A percentile compares a stretch with the other conserved stretches of the same genome.
phyloP scores from a whole-genome alignment of 2,888 invertebrate species.

The Pachliopta kotzebuea region DNA sequence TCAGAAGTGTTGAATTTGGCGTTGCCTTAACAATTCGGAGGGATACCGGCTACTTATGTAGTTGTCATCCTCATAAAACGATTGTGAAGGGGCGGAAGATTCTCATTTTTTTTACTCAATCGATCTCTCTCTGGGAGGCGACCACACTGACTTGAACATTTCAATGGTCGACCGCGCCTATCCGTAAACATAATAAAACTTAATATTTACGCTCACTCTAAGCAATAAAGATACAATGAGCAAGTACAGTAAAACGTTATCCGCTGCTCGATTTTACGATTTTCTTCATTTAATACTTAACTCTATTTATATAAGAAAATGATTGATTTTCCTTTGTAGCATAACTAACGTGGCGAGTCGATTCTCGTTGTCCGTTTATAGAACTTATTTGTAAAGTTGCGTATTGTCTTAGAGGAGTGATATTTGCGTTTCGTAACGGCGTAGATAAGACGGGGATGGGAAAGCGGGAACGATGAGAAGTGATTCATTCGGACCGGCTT shows the following conservation, averaged over 20 bases:
- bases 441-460: conserved; percentile 60
- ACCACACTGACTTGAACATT: conserved; percentile 59
- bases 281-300: conserved; percentile 28
- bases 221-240: conserved; percentile 73
- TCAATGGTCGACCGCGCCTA: conserved; percentile 59
- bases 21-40: conserved; percentile 41
- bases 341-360: conserved; percentile 33
- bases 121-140: conserved; percentile 66
- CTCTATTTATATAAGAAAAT: conserved; percentile 33
- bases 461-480: conserved; percentile 41
- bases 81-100: conserved; percentile 55
- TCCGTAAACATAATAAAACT: conserved; percentile 76
- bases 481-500: conserved; percentile 43
- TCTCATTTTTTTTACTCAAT: conserved; percentile 45
- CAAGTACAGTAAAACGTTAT: conserved; percentile 61
- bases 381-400: conserved; percentile 68
- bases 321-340: conserved; percentile 37
- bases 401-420: conserved; percentile 63
- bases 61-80: conserved; percentile 68
- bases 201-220: conserved; percentile 71
- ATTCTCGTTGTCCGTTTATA: conserved; percentile 51
- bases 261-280: conserved; percentile 45
- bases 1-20: conserved; percentile 70
- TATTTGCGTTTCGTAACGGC: conserved; percentile 61
- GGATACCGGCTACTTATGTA: conserved; percentile 56